Evolutionary conservation across 2,888 invertebrate species (phyloP), one percentile per base, ranked within the genome.

Genomic region (Sphaerophoria rueppellii): DNA sequence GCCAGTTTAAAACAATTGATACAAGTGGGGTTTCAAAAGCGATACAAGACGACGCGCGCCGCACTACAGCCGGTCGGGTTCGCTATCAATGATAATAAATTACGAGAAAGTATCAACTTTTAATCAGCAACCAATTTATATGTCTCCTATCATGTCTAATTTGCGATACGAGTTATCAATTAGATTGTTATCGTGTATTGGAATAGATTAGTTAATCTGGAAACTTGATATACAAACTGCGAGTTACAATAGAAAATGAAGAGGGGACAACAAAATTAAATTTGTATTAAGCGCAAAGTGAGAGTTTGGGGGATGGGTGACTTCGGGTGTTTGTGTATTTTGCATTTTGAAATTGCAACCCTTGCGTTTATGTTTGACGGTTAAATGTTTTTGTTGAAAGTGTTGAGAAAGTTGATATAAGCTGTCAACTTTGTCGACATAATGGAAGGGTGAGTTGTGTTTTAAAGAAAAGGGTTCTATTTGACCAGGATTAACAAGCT

Each of bases 71-170:
- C 12, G 50, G 55, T 74, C 71, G 75, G 78, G 37, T 61, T 24
- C 24, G 24, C 67, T 67, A 80, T 71, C 82, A 71, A 75, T 80
- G 67, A 83, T 24, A 24, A 83, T 52, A 67, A 9, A 9, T 73
- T 72, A 43, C 43, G 43, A 43, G 43, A 11, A 43, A 7, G 9
- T 60, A 63, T 73, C 43, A 82, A 74, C 71, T 37, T 52, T 37
- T 55, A 63, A 72, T 72, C 46, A 37, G 40, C 14, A 54, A 60
- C 40, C 6, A 67, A 32, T 61, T 3, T 63, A 12, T 50, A 5
- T n/a, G 34, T 14, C 37, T 65, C 7, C 37, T 24, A 24, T 24
- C 24, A 24, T 24, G 24, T 40, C 7, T 58, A 58, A 40, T 24
- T 12, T n/a, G 5, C 32, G 24, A 67, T 67, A 67, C 7, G 40